Conservation (phyloP, 2,113 vertebrate species). For the Cheirogaleus medius region DNA sequence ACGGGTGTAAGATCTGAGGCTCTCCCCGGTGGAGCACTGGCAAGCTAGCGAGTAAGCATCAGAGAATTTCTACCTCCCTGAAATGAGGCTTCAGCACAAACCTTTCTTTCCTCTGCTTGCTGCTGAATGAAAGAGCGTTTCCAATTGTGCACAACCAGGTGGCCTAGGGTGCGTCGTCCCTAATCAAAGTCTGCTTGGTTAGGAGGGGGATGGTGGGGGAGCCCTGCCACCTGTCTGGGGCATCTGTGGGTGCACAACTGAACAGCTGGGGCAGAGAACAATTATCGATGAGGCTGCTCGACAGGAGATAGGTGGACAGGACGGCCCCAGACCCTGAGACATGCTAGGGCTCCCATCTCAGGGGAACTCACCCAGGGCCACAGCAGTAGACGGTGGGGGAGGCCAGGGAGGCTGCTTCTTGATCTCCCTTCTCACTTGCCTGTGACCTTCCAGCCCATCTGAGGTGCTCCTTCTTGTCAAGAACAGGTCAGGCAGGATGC, state of each 20-base stretch:
- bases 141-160: slow-evolving; percentile 67
- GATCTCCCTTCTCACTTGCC: not conserved
- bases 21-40: not conserved
- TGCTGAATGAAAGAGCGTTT: slow-evolving; percentile 82
- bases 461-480: not conserved
- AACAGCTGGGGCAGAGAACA: too few species aligned
- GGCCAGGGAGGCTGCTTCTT: not conserved
- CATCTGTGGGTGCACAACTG: not conserved
- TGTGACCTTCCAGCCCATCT: not conserved
- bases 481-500: not conserved
- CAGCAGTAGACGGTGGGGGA: not conserved
- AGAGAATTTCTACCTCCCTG: not conserved
- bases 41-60: not conserved
- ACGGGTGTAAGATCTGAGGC: not conserved
- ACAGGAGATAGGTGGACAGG: not conserved
- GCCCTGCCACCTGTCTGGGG: not conserved
- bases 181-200: not conserved
- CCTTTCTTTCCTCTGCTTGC: slow-evolving; percentile 79
- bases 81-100: not conserved
- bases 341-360: not conserved
- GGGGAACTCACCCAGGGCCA: not conserved
- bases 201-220: not conserved
- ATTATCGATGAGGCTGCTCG: not conserved
- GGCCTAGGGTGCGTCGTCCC: not conserved
- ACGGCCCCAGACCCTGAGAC: not conserved